Evolutionary conservation across 2,888 invertebrate genomes (phyloP).

Genomic region (Nomada flava): DNA sequence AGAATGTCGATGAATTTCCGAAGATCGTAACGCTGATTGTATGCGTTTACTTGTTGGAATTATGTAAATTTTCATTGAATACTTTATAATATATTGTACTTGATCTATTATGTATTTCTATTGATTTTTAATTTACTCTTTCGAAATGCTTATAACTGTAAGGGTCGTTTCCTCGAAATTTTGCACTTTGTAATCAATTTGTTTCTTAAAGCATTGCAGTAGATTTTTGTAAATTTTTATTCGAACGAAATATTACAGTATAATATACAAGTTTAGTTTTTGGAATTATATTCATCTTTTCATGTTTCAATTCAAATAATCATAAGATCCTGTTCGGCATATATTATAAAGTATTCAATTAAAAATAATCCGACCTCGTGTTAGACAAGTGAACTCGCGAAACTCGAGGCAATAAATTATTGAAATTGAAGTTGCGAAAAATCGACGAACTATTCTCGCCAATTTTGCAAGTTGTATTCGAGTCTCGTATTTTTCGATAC

Average conservation of each 20-base stretch:
- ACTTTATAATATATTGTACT: background rate
- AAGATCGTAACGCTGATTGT: background rate
- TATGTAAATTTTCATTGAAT: background rate
- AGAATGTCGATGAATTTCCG: background rate
- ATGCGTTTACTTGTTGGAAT: background rate
- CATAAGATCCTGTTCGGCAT: background rate
- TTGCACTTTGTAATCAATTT: no score
- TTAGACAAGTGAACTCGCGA: background rate
- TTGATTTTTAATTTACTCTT: background rate
- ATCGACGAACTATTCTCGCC: background rate
- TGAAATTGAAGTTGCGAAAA: background rate
- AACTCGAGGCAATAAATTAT: background rate
- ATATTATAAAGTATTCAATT: background rate
- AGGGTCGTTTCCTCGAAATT: no score
- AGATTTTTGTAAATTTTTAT: no score
- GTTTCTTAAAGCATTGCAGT: no score
- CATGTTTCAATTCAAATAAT: background rate
- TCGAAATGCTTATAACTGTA: no score
- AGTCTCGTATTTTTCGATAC: conserved; percentile 9
- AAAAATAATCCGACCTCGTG: background rate
- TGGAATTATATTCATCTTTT: background rate
- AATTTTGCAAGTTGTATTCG: no score
- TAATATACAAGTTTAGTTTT: background rate
- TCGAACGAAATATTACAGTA: background rate
- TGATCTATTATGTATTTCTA: background rate